These are phyloP conservation scores for Hyppa rectilinea DNA, from an alignment of 2,888 invertebrate genomes.

Conservation along the genomic window DNA sequence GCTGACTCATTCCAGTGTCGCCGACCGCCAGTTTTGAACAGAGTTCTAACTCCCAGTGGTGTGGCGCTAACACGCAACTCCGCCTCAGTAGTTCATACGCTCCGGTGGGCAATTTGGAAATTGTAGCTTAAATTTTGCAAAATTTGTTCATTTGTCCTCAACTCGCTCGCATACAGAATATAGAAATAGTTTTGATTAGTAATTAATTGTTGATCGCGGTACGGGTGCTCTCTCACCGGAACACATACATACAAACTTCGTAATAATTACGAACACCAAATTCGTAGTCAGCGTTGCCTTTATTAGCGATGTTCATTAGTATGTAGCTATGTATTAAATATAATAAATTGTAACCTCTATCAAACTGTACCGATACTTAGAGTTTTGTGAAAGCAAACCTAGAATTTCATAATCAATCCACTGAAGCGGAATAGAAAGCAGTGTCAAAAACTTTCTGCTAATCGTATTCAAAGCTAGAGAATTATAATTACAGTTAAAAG, in stretches of 20 bases:
- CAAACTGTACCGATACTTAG: neutral
- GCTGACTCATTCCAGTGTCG: constrained; percentile 81
- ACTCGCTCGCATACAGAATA: constrained; percentile 55
- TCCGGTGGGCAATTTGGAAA: constrained; percentile 82
- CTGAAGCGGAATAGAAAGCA: constrained; percentile 38
- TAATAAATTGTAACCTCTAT: neutral
- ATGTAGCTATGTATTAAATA: neutral
- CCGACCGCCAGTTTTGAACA: constrained; percentile 79
- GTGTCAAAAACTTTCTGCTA: constrained; percentile 61
- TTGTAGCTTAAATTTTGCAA: constrained; percentile 76
- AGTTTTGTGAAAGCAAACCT: constrained; percentile 13
- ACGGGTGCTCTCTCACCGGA: constrained; percentile 4
- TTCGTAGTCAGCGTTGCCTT: constrained; percentile 4
- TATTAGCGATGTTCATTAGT: constrained; percentile 17
- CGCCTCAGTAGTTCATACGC: constrained; percentile 84
- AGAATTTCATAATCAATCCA: constrained; percentile 38
- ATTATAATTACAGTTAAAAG: constrained; percentile 72
- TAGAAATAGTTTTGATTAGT: constrained; percentile 52
- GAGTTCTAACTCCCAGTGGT: constrained; percentile 79
- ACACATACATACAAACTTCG: neutral
- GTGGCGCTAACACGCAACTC: constrained; percentile 85
- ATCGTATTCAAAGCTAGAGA: constrained; percentile 57
- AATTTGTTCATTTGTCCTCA: constrained; percentile 68
- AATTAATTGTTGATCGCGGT: constrained; percentile 39
- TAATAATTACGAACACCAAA: constrained; percentile 19